Conservation (phyloP, 2,888 invertebrate species). For the Coelinius sp. region DNA sequence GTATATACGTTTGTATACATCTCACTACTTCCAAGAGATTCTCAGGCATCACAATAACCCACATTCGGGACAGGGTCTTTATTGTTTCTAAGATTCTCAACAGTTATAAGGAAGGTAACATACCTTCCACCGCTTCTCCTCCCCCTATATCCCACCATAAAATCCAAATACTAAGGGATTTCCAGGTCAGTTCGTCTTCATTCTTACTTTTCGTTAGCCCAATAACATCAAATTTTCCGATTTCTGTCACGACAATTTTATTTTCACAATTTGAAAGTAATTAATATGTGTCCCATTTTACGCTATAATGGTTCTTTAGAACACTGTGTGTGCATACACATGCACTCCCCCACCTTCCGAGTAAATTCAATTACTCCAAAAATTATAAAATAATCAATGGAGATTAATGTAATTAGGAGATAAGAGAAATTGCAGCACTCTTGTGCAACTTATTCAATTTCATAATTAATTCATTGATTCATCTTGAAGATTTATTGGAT, state of each 20-base stretch:
- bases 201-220: neutral
- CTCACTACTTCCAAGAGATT: slow-evolving; percentile 1
- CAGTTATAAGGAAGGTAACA: neutral
- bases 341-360: neutral
- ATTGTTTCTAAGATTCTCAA: slow-evolving; percentile 7
- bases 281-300: slow-evolving; percentile 12
- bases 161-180: neutral
- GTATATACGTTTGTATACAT: slow-evolving; percentile 9
- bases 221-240: neutral
- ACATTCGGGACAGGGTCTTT: neutral
- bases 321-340: neutral
- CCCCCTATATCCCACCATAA: neutral
- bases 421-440: neutral
- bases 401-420: slow-evolving; percentile 1
- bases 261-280: neutral
- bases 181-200: neutral
- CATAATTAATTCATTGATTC: neutral
- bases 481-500: neutral
- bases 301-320: slow-evolving; percentile 4
- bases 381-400: slow-evolving; percentile 18
- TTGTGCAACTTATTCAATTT: neutral
- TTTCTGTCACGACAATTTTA: neutral
- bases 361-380: neutral
- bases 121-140: neutral
- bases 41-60: slow-evolving; percentile 17